These are phyloP conservation scores for Tribolium freemani DNA, from an alignment of 2,888 invertebrate species.

Conservation along the genomic window DNA sequence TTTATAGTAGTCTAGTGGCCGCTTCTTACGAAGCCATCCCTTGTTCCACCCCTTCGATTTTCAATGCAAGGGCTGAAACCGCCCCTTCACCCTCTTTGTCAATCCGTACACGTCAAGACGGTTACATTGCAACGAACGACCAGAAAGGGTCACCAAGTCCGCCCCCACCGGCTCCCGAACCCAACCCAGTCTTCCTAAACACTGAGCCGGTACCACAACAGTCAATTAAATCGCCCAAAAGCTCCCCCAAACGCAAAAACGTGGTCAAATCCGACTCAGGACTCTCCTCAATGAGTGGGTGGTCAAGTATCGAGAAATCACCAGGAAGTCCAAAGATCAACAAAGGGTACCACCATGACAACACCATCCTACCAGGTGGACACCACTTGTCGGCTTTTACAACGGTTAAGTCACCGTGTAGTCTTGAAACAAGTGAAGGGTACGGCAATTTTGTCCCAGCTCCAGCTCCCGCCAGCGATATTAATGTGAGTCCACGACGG, in stretches of 20 bases:
- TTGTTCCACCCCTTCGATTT: slow-evolving; percentile 71
- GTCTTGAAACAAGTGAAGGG: slow-evolving; percentile 67
- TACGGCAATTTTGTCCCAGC: slow-evolving; percentile 71
- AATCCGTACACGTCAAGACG: slow-evolving; percentile 76
- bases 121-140: slow-evolving; percentile 68
- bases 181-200: slow-evolving; percentile 68
- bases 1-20: slow-evolving; percentile 67
- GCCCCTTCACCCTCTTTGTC: slow-evolving; percentile 76
- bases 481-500: slow-evolving; percentile 70
- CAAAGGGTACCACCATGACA: slow-evolving; percentile 72
- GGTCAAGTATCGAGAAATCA: slow-evolving; percentile 88
- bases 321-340: slow-evolving; percentile 81
- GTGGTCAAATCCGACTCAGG: slow-evolving; percentile 89
- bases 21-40: slow-evolving; percentile 70
- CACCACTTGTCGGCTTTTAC: slow-evolving; percentile 72
- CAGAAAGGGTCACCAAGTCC: slow-evolving; percentile 75
- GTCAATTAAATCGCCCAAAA: slow-evolving; percentile 77
- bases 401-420: slow-evolving; percentile 70
- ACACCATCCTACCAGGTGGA: slow-evolving; percentile 69
- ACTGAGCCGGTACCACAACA: slow-evolving; percentile 60
- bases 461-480: slow-evolving; percentile 70
- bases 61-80: slow-evolving; percentile 69
- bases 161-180: slow-evolving; percentile 79
- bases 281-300: slow-evolving; percentile 88
- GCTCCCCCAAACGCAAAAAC: slow-evolving; percentile 79